These are phyloP conservation scores for Tiliqua scincoides DNA, from an alignment of 2,113 vertebrate species.

Conservation along the genomic window DNA sequence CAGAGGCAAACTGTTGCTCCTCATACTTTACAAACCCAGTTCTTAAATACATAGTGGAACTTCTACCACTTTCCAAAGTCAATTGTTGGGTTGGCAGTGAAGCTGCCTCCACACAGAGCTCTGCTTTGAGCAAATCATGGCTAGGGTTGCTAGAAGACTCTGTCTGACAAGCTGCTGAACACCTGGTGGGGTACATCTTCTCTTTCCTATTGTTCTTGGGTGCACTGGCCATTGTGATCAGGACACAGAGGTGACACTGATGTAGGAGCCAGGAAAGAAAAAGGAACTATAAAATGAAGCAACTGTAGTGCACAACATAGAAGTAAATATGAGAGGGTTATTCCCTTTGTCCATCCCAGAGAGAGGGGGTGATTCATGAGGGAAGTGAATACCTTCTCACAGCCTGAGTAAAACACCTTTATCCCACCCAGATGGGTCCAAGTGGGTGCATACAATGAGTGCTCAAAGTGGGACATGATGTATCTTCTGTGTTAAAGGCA, in stretches of 20 bases:
- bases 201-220: background rate
- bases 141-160: background rate
- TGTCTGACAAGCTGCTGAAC: background rate
- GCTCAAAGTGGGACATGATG: background rate
- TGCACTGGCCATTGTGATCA: no score
- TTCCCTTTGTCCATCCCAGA: background rate
- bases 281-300: background rate
- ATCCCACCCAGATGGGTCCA: background rate
- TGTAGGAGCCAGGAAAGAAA: background rate
- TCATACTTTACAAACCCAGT: background rate
- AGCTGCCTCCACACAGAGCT: background rate
- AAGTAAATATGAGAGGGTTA: background rate
- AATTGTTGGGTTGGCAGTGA: background rate
- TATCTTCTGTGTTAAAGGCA: background rate
- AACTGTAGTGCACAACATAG: background rate
- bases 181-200: background rate
- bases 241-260: background rate
- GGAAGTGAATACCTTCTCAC: background rate
- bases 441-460: no score
- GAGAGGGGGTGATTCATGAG: background rate
- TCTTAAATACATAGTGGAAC: background rate
- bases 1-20: background rate
- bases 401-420: background rate
- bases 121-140: background rate
- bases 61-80: background rate